Conservation (phyloP, 2,113 vertebrate species). For the Plestiodon gilberti region DNA sequence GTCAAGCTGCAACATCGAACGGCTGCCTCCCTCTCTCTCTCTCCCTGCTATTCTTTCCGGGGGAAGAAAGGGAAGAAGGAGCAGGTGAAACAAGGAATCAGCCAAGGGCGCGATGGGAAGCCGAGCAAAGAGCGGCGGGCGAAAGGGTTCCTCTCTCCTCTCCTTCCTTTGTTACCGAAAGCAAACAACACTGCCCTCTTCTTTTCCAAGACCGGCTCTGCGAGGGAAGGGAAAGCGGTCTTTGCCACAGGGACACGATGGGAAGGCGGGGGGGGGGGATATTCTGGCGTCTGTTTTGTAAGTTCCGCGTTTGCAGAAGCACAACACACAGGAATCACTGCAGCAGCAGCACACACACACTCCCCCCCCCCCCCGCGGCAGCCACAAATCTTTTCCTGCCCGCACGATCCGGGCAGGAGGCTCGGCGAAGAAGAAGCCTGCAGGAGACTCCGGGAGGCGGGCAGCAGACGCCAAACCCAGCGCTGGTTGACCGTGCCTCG, state of each 20-base stretch:
- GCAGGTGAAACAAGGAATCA: slow-evolving; percentile 11
- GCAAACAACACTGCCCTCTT: slow-evolving; percentile 78
- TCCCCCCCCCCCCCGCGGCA: slow-evolving; percentile 18
- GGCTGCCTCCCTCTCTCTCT: not conserved
- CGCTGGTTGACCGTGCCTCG: no score
- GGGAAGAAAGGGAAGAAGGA: not conserved
- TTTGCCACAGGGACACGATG: not conserved
- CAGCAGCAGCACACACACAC: not conserved
- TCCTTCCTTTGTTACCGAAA: slow-evolving; percentile 64
- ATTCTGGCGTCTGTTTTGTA: not conserved
- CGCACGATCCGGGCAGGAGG: no score
- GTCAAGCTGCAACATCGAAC: not conserved
- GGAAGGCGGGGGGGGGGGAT: no score
- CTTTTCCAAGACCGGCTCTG: slow-evolving; percentile 60
- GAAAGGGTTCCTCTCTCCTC: slow-evolving; percentile 33
- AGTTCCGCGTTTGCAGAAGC: not conserved
- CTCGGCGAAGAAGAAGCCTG: not conserved
- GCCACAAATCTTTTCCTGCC: not conserved
- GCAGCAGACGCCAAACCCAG: slow-evolving; percentile 34
- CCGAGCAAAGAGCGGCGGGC: not conserved
- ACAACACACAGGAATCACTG: not conserved
- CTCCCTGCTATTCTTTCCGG: not conserved
- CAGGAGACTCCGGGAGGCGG: not conserved
- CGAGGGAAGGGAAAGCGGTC: not conserved
- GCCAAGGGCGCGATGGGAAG: not conserved